Evolutionary conservation across 37 sponge, comb jelly and placozoan genomes (phyloP).

Genomic region (Halisarca cf. caerulea): DNA sequence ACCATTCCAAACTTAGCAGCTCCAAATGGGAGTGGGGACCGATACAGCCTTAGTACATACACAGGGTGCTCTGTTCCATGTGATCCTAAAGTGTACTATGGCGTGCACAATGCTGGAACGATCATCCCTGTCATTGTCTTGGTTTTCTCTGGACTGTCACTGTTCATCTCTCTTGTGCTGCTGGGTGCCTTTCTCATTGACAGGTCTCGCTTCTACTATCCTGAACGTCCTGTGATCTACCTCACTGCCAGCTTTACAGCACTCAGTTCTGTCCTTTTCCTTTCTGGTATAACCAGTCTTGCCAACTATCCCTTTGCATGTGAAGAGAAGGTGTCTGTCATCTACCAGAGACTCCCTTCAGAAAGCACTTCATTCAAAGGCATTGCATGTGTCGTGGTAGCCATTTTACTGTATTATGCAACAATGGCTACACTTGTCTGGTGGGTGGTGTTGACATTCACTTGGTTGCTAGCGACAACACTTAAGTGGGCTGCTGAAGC

Average conservation of each 20-base stretch:
- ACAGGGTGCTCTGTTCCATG: background rate
- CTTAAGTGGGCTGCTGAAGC: constrained; percentile 96
- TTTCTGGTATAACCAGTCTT: constrained; percentile 63
- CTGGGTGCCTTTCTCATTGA: constrained; percentile 88
- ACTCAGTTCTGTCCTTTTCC: constrained; percentile 56
- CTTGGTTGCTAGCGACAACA: constrained; percentile 91
- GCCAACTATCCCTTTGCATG: constrained; percentile 55
- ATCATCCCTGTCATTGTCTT: constrained; percentile 31
- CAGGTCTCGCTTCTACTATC: constrained; percentile 81
- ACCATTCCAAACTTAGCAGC: background rate
- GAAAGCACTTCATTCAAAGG: constrained; percentile 1
- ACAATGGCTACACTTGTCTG: constrained; percentile 79
- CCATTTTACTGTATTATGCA: constrained; percentile 72
- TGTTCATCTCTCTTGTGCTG: constrained; percentile 72
- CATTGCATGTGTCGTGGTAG: constrained; percentile 61
- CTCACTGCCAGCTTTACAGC: constrained; percentile 73
- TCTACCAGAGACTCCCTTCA: constrained; percentile 66
- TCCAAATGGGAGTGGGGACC: background rate
- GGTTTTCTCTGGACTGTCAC: constrained; percentile 64
- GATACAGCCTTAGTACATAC: background rate
- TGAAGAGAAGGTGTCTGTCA: background rate
- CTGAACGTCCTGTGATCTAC: constrained; percentile 88
- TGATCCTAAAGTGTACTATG: background rate
- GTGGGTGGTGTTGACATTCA: constrained; percentile 93
- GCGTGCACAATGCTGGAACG: background rate